Evolutionary conservation across 2,113 vertebrate species (phyloP), one percentile per base, ranked within the genome.

Genomic region (Dipodomys ordii): DNA sequence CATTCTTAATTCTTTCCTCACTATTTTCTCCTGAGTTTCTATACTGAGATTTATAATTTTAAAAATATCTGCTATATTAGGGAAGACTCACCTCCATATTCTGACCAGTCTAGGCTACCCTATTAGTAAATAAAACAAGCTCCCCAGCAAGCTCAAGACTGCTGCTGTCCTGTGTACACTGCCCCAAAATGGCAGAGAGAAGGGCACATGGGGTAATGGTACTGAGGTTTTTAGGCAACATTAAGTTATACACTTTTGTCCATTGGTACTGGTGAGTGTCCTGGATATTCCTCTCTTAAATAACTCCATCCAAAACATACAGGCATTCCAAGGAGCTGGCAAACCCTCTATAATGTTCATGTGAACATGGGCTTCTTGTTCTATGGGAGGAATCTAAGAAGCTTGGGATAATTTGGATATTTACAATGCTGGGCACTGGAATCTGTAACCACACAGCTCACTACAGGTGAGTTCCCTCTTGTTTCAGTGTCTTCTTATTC

Each of bases 1-100:
- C 64, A 94, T 25, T 93, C 60, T 87, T 79, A 18, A 90, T 68
- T 83, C 74, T 86, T 82, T 79, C 68, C 46, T 35, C 39, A 72
- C 49, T 49, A 49, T 49, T 49, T 49, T 49, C 49, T 49, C 49
- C 10, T 49, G 49, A 49, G 49, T 49, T 49, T 49, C 49, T 49
- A 49, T 49, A 49, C 49, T 49, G 9, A 49, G 49, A 49, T 49
- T 49, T 49, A 49, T 49, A 12, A 12, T 49, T 49, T 49, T 11
- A 49, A 49, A 49, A 35, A 5, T 46, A 94, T 49, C 60, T 82
- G 46, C 32, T 67, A 83, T 53, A 6, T 28, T 68, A 57, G 32
- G 64, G 39, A 57, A 57, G 53, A 46, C 4, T 83, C 77, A 81
- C 12, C 20, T 53, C 65, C 76, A 44, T 76, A 90, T 60, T 72